Base-by-base conservation (phyloP, 1,140 invertebrate genomes). In the Argopecten irradians region DNA sequence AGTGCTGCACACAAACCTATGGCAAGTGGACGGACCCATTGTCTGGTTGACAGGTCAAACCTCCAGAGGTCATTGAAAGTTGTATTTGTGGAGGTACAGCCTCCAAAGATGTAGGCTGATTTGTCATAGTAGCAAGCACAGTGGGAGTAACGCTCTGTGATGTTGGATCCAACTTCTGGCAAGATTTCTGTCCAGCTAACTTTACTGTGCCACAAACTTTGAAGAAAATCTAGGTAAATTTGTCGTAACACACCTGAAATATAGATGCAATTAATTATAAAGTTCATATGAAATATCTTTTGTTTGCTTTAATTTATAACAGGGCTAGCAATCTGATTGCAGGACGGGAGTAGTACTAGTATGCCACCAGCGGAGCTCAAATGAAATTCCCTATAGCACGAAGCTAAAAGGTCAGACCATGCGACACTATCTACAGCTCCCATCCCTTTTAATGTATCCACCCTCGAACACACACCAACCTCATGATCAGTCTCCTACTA, bases 51-150 rank as follows among this genome's bases (percentile, higher is more conserved):
- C 82, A 99, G 96, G 96, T 99, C 98, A 95, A 99, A 97, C 91
- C 97, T 96, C 99, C 99, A 99, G 13, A 99, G 96, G 96, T 99
- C 99, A 96, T 99, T 99, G 93, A 99, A 99, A 14, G 98, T 98
- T 32, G 99, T 99, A 92, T 97, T 97, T 46, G 98, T 97, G 39
- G 97, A 97, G n/a, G 98, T 99, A 92, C 98, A 99, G 0, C 99
- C 99, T 84, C 98, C 98, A 97, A 99, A 99, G 39, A 99, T 97
- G 95, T 98, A 99, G 98, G 99, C 98, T 2, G 93, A 93, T 87
- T 93, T 93, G 83, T 94, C 91, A 94, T 97, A 96, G 87, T 97
- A 97, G 93, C 97, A 98, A 82, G 98, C 98, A 90, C 98, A 97
- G 96, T 99, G 98, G 0, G 98, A 98, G 96, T 98, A 98, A 90